Conservation (phyloP, 2,113 vertebrate genomes). For the Sardina pilchardus region DNA sequence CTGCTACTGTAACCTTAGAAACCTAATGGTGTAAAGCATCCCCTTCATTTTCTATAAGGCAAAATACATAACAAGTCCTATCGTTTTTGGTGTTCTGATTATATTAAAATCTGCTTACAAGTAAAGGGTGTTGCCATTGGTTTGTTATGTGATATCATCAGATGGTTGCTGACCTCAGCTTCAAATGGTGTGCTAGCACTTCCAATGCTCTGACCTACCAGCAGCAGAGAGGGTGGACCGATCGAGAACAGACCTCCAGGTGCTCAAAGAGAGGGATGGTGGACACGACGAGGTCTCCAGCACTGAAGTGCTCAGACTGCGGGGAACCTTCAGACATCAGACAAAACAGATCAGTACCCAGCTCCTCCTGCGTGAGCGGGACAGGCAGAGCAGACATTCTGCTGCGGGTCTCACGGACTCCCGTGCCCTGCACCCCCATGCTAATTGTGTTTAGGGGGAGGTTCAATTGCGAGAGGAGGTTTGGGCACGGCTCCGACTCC, state of each 20-base stretch:
- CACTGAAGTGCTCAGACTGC: conserved; percentile 43
- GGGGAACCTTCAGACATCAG: conserved; percentile 59
- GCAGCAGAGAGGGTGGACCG: conserved; percentile 39
- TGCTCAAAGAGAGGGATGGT: conserved; percentile 26
- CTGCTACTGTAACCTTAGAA: not conserved
- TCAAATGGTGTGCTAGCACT: not conserved
- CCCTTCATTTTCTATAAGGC: not conserved
- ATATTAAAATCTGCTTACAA: not conserved
- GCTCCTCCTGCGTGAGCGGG: not conserved
- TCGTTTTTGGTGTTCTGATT: not conserved
- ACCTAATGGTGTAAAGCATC: not conserved
- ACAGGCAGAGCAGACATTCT: not conserved
- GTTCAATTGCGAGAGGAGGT: conserved; percentile 41
- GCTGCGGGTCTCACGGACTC: conserved; percentile 32
- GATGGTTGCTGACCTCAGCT: too few relatives aligned
- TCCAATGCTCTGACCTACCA: not conserved
- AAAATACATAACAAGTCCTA: not conserved
- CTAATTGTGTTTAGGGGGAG: conserved; percentile 38
- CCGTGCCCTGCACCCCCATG: conserved; percentile 31
- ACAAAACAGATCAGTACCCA: conserved; percentile 43
- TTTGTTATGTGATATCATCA: too few relatives aligned
- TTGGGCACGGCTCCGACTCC: conserved; percentile 2
- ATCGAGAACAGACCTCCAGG: conserved; percentile 28
- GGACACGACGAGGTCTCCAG: conserved; percentile 45
- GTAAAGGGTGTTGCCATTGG: too few relatives aligned